These are phyloP conservation scores for Ptyas mucosa DNA, from an alignment of 2,113 vertebrate species.

Conservation along the genomic window DNA sequence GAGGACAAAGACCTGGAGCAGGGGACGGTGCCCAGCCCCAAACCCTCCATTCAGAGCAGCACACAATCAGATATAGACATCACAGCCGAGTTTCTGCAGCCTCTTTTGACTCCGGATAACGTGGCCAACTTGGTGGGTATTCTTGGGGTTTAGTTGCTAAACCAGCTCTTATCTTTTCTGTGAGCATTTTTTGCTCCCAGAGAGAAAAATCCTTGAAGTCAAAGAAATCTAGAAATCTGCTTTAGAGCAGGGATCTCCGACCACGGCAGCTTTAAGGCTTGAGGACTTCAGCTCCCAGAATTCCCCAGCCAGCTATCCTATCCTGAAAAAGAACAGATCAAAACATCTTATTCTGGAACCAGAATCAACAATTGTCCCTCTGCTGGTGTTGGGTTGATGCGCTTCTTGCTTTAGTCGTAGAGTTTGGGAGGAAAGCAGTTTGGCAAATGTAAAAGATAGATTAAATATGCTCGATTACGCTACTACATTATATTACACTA, in stretches of 20 bases:
- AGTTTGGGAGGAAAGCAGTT: not conserved
- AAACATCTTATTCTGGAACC: not conserved
- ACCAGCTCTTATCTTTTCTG: not conserved
- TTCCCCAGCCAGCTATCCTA: too few relatives aligned
- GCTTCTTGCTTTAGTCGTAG: not conserved
- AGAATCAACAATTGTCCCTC: rapidly evolving
- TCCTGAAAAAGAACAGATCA: not conserved
- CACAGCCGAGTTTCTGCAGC: constrained; percentile 86
- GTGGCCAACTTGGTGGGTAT: constrained; percentile 87
- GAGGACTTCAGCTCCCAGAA: too few relatives aligned
- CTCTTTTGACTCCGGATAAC: constrained; percentile 81
- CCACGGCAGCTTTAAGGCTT: not conserved
- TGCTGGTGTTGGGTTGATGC: not conserved
- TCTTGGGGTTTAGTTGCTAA: rapidly evolving
- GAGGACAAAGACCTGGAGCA: constrained; percentile 90
- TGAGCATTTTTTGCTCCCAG: rapidly evolving
- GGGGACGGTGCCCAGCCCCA: constrained; percentile 53
- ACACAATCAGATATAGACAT: constrained; percentile 86
- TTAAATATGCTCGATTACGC: not conserved
- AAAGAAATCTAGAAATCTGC: not conserved
- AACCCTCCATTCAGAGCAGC: constrained; percentile 64
- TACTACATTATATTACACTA: not conserved
- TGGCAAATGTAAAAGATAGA: not conserved
- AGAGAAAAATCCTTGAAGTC: too few relatives aligned
- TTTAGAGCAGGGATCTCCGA: not conserved